Conservation (phyloP, 2,113 vertebrate species). For the Corydoras sp. region DNA sequence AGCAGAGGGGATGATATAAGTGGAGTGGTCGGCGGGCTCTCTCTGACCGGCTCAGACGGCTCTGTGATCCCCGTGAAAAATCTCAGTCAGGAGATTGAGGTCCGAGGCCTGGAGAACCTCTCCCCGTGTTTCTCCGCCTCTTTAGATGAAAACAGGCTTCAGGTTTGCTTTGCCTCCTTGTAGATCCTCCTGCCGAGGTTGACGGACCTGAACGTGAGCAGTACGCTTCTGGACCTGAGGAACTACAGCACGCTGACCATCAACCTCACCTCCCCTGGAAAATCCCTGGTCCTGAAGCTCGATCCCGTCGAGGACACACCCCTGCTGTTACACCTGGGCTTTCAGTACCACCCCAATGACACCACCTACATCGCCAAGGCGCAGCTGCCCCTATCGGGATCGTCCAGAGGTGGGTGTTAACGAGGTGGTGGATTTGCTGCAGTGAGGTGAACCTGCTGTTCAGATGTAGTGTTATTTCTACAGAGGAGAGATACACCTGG, state of each 20-base stretch:
- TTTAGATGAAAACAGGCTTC: too few species aligned
- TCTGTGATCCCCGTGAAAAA: slow-evolving; percentile 71
- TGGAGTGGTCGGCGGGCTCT: slow-evolving; percentile 75
- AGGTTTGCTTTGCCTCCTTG: background rate
- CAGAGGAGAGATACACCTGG: slow-evolving; percentile 79
- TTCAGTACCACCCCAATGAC: slow-evolving; percentile 70
- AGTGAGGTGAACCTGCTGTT: background rate
- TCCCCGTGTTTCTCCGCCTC: too few species aligned
- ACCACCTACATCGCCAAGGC: slow-evolving; percentile 66
- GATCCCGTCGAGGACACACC: slow-evolving; percentile 67
- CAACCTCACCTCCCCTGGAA: slow-evolving; percentile 68
- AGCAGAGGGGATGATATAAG: slow-evolving; percentile 64
- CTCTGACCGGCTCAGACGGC: slow-evolving; percentile 72
- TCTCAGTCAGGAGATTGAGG: slow-evolving; percentile 79
- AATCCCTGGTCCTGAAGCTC: slow-evolving; percentile 76
- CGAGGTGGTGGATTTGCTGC: background rate
- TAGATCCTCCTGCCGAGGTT: slow-evolving; percentile 80
- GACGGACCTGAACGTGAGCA: slow-evolving; percentile 54
- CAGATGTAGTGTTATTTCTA: slow-evolving; percentile 19
- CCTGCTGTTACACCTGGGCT: slow-evolving; percentile 74
- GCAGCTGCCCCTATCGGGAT: slow-evolving; percentile 57
- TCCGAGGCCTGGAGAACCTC: slow-evolving; percentile 33
- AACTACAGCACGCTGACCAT: slow-evolving; percentile 73
- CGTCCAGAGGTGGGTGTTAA: slow-evolving; percentile 59
- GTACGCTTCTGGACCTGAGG: slow-evolving; percentile 68